Conservation (phyloP, 2,113 vertebrate genomes). For the Eulacestoma nigropectus region DNA sequence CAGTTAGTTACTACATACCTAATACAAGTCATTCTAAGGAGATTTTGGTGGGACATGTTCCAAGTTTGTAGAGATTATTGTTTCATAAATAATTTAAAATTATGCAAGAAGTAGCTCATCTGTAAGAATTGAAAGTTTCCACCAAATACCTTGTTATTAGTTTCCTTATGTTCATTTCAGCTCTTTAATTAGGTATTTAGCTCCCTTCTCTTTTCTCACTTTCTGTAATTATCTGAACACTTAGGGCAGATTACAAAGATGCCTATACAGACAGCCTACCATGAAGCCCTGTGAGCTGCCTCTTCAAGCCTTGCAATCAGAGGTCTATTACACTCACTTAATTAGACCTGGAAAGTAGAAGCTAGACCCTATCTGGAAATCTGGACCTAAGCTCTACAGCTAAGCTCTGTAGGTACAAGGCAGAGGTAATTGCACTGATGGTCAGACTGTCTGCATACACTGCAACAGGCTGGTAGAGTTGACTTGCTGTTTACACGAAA, state of each 20-base stretch:
- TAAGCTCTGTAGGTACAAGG: neutral
- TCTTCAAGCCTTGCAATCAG: neutral
- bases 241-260: neutral
- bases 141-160: neutral
- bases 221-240: neutral
- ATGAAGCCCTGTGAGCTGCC: neutral
- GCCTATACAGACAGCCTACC: neutral
- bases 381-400: neutral
- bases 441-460: neutral
- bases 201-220: neutral
- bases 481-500: neutral
- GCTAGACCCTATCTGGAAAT: neutral
- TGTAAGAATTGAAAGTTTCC: neutral
- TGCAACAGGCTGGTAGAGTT: neutral
- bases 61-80: neutral
- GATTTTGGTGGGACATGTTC: neutral
- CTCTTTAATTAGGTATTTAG: neutral
- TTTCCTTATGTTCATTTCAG: neutral
- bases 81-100: neutral
- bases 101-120: neutral
- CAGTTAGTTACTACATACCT: neutral
- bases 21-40: neutral
- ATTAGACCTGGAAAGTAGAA: neutral
- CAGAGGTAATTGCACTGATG: neutral
- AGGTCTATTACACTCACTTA: neutral